These are phyloP conservation scores for Chymomyza costata DNA, from an alignment of 1,140 invertebrate genomes.

Conservation along the genomic window DNA sequence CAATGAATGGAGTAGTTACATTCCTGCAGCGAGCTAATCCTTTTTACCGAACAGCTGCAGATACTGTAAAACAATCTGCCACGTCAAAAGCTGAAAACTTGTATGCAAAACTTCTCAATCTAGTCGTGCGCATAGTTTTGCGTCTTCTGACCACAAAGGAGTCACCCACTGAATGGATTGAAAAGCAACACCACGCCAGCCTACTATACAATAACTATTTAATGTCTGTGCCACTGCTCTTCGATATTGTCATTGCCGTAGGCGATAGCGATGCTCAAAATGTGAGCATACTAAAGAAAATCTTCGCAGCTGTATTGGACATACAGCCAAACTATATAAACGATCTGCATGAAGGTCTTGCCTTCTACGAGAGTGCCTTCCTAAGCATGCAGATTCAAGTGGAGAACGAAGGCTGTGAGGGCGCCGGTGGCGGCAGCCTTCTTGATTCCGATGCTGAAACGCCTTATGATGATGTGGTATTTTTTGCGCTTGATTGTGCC, in stretches of 20 bases:
- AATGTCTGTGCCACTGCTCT: slow-evolving; percentile 87
- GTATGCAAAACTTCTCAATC: slow-evolving; percentile 78
- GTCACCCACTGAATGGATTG: slow-evolving; percentile 83
- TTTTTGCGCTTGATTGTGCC: slow-evolving; percentile 83
- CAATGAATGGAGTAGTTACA: slow-evolving; percentile 81
- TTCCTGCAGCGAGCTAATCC: slow-evolving; percentile 85
- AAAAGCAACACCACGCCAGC: slow-evolving; percentile 79
- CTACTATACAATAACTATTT: slow-evolving; percentile 87
- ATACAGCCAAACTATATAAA: slow-evolving; percentile 83
- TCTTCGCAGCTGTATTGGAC: slow-evolving; percentile 82
- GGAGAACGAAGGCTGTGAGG: slow-evolving; percentile 67
- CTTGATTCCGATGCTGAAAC: slow-evolving; percentile 52
- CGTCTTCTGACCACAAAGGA: slow-evolving; percentile 86
- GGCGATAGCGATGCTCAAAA: slow-evolving; percentile 79
- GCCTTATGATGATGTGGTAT: slow-evolving; percentile 81
- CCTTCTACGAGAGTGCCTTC: slow-evolving; percentile 76
- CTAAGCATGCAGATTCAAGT: slow-evolving; percentile 66
- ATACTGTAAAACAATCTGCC: slow-evolving; percentile 16
- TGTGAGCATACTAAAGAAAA: slow-evolving; percentile 78
- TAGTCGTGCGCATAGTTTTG: slow-evolving; percentile 82
- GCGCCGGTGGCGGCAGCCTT: slow-evolving; percentile 54
- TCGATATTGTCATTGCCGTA: slow-evolving; percentile 86
- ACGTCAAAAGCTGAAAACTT: slow-evolving; percentile 45
- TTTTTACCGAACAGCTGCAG: slow-evolving; percentile 78
- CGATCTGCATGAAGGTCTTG: slow-evolving; percentile 80